These are phyloP conservation scores for Pseudopipra pipra DNA, from an alignment of 2,113 vertebrate genomes.

Conservation along the genomic window DNA sequence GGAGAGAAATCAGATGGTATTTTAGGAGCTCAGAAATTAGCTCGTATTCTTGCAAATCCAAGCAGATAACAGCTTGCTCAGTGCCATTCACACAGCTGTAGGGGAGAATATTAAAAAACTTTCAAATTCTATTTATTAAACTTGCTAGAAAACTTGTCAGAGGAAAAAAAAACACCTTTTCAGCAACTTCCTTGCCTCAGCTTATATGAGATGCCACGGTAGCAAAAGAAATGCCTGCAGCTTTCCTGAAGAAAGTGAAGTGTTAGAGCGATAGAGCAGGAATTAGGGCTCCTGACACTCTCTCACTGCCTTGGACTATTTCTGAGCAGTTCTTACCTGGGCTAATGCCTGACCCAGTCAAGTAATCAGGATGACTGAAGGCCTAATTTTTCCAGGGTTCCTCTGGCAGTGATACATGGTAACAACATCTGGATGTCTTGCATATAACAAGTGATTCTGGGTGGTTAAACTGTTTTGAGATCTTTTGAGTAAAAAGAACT, in stretches of 20 bases:
- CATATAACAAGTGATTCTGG: not conserved
- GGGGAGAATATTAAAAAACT: conserved; percentile 51
- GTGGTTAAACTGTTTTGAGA: not conserved
- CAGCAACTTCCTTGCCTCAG: not conserved
- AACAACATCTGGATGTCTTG: not conserved
- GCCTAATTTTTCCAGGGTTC: not conserved
- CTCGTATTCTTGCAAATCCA: conserved; percentile 36
- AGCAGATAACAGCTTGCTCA: conserved; percentile 38
- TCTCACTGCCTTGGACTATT: not conserved
- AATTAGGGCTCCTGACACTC: not conserved
- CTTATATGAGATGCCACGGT: not conserved
- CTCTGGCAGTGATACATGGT: not conserved
- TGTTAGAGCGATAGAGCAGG: not conserved
- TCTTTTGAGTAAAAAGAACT: not conserved
- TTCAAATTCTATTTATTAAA: conserved; percentile 35
- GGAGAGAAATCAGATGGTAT: conserved; percentile 20
- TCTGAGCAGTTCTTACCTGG: not conserved
- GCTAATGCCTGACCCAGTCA: not conserved
- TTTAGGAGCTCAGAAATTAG: conserved; percentile 41
- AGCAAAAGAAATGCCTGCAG: not conserved
- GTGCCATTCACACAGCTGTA: conserved; percentile 44
- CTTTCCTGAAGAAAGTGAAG: not conserved
- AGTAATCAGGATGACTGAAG: not conserved
- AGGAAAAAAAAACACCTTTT: not conserved
- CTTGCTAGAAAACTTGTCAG: conserved; percentile 27